Evolutionary conservation across 2,888 invertebrate genomes (phyloP).

Genomic region (Dorcus parallelipipedus): DNA sequence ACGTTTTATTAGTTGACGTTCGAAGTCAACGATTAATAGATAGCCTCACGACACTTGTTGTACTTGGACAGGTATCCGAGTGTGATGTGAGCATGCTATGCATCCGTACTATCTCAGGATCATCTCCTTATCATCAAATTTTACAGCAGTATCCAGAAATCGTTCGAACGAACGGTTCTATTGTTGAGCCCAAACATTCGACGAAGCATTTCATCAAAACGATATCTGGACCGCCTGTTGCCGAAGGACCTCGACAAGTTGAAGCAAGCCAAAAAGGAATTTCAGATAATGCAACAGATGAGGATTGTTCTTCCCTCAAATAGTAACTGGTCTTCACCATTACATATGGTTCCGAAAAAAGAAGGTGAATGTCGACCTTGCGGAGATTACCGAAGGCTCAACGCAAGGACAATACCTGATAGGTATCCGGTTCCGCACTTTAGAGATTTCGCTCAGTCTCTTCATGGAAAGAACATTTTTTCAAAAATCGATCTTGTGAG

Average conservation of each 20-base stretch:
- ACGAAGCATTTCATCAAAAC: slow-evolving; percentile 1
- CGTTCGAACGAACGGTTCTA: background rate
- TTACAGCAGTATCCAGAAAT: background rate
- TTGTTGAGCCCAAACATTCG: background rate
- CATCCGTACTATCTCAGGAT: too few relatives aligned
- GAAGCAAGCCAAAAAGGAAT: slow-evolving; percentile 7
- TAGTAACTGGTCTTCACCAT: slow-evolving; percentile 35
- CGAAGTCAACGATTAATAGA: too few relatives aligned
- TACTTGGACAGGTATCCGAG: too few relatives aligned
- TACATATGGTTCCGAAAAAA: slow-evolving; percentile 38
- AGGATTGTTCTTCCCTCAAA: slow-evolving; percentile 24
- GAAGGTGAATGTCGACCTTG: slow-evolving; percentile 38
- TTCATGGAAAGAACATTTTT: slow-evolving; percentile 16
- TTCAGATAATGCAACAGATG: slow-evolving; percentile 22
- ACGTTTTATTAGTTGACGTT: too few relatives aligned
- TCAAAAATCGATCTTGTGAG: slow-evolving; percentile 36
- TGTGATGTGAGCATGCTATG: too few relatives aligned
- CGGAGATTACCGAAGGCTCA: slow-evolving; percentile 38
- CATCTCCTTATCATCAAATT: background rate
- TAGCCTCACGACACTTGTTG: too few relatives aligned
- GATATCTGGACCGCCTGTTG: slow-evolving; percentile 7
- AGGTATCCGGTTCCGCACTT: slow-evolving; percentile 43
- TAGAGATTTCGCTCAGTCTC: slow-evolving; percentile 34
- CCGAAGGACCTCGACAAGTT: background rate
- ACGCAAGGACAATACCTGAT: slow-evolving; percentile 47